Evolutionary conservation across 2,888 invertebrate genomes (phyloP).

Genomic region (Baronia brevicornis): DNA sequence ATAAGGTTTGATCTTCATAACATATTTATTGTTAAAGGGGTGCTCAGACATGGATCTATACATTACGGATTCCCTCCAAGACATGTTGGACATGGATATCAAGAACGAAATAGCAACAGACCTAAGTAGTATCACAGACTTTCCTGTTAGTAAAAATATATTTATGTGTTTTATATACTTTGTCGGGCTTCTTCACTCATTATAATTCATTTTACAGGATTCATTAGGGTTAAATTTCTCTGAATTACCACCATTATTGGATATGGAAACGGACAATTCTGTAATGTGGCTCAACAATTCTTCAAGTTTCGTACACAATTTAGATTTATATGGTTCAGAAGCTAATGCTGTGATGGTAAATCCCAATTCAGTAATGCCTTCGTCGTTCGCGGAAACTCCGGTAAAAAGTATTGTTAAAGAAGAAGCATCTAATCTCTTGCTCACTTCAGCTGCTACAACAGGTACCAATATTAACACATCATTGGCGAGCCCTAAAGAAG

Average conservation of each 20-base stretch:
- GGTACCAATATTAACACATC: slow-evolving; percentile 53
- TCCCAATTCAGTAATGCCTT: slow-evolving; percentile 92
- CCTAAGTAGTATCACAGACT: slow-evolving; percentile 82
- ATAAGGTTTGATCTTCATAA: slow-evolving; percentile 1
- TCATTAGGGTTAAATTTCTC: slow-evolving; percentile 77
- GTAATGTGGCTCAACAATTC: slow-evolving; percentile 77
- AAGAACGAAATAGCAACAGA: slow-evolving; percentile 89
- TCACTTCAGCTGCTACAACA: slow-evolving; percentile 56
- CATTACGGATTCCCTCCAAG: slow-evolving; percentile 85
- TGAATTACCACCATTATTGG: slow-evolving; percentile 77
- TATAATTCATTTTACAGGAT: slow-evolving; percentile 52
- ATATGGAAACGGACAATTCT: slow-evolving; percentile 80
- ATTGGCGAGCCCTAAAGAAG: slow-evolving; percentile 78
- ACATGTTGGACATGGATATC: slow-evolving; percentile 93
- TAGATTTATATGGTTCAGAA: slow-evolving; percentile 82
- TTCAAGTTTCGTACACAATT: slow-evolving; percentile 79
- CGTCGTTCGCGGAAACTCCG: slow-evolving; percentile 76
- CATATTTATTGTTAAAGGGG: slow-evolving; percentile 51
- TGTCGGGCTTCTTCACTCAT: no score
- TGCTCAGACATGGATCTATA: slow-evolving; percentile 78
- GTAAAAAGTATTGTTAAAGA: slow-evolving; percentile 64
- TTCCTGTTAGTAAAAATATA: slow-evolving; percentile 60
- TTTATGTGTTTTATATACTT: no score
- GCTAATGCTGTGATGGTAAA: slow-evolving; percentile 89
- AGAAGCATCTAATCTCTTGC: slow-evolving; percentile 61